Base-by-base conservation (phyloP, 2,113 vertebrate genomes). In the Pluvialis apricaria region DNA sequence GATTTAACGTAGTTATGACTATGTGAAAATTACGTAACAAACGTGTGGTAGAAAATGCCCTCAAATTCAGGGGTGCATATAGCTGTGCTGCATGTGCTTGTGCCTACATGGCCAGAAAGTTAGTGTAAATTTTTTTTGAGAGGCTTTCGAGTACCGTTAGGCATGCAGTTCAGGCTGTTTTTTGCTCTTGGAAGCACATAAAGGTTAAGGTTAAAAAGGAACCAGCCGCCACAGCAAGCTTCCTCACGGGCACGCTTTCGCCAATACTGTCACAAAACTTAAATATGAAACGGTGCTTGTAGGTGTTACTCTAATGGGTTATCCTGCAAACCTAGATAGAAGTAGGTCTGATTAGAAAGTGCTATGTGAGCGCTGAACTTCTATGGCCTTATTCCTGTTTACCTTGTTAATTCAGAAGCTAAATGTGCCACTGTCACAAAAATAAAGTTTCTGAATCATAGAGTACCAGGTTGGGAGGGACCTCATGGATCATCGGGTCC, bases 221-320 rank as follows among this genome's bases (percentile, higher is more conserved):
- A 10, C 54, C 29, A 32, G 32, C 19, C 8, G 20, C 12, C 20
- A 69, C 36, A 40, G 19, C n/a, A 16, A 44, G 8, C 25, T 71
- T 66, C 28, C 19, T 75, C 9, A 29, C 18, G 1, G 8, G 36
- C 15, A 32, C 0, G 1, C 18, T 57, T 90, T 38, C 1, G 4
- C 2, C 38, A 34, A 19, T 32, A 2, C 64, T 82, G 10, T 8
- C 88, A 47, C n/a, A 82, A 22, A 92, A 55, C 8, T 71, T 73
- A 89, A 42, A 34, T 22, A 28, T 1, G 12, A 71, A 70, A 55
- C 42, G 36, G 32, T 64, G 18, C 72, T 81, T 26, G 1, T 57
- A 25, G 45, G 44, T 76, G 45, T 75, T 51, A 14, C 10, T 87
- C 15, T 54, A n/a, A 17, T 4, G 25, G 14, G 10, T 64, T 95